Evolutionary conservation across 1,140 invertebrate genomes (phyloP), one percentile per base, ranked within the genome.

Genomic region (Belonocnema kinseyi): DNA sequence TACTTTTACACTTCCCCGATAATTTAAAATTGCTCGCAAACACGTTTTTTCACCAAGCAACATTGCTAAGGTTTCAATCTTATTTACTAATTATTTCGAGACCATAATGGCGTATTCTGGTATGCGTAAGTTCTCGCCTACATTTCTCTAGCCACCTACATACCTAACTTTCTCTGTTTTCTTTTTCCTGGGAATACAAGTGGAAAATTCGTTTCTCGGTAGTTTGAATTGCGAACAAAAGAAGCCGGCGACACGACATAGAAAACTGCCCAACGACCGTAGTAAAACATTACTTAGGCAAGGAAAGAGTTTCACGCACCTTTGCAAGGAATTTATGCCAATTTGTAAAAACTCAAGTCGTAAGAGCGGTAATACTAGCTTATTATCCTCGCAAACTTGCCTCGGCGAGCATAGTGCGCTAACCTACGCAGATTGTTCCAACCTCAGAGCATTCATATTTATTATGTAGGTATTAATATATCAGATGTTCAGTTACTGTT

Each of bases 381-480:
- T 85, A 83, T 86, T 84, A 85, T 83, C 79, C 77, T 87, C 83
- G 83, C 87, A 87, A 86, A 85, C 75, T 86, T 82, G 82, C 81
- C 79, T 75, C 74, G 53, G 73, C 71, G 53, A 77, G 17, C 40
- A 79, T 79, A 83, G 78, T 78, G 77, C 78, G 76, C 40, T 8
- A 10, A 46, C 40, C 40, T 46, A 77, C 75, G 79, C 81, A 77
- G 77, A 81, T 81, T 80, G 53, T 77, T 50, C 74, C 75, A 70
- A 17, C 61, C 54, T 75, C 46, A 58, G 21, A 71, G 50, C 56
- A 72, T 78, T 71, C 50, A 53, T 53, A 56, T 56, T 73, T 17
- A 58, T 58, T 58, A 13, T 21, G 8, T 58, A 26, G 19, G 26
- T 58, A 13, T 21, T 10, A 8, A 10, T 1, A 46, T 46, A 46